Evolutionary conservation across 2,797 vertebrate species (phyloP).

Genomic region (Acestrorhynchus altus): DNA sequence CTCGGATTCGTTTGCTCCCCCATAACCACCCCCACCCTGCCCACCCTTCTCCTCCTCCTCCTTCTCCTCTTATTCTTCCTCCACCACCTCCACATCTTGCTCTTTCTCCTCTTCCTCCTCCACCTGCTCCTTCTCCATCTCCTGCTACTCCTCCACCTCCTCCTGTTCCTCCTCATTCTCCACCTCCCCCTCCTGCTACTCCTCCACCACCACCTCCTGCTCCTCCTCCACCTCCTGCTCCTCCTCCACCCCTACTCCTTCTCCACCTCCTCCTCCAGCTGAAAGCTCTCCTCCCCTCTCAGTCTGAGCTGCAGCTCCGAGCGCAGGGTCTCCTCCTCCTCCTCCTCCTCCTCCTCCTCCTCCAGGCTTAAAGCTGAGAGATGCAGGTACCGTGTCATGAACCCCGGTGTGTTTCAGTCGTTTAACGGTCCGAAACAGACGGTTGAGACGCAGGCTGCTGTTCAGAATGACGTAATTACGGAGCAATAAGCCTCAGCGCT

Average conservation of each 20-base stretch:
- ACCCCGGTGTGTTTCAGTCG: too few relatives aligned
- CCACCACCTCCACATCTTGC: conserved; percentile 42
- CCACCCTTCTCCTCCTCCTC: neutral
- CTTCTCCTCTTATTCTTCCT: conserved; percentile 49
- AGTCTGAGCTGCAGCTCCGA: conserved; percentile 64
- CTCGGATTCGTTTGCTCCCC: conserved; percentile 66
- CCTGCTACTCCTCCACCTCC: conserved; percentile 4
- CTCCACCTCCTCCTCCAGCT: conserved; percentile 60
- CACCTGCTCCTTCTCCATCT: too few relatives aligned
- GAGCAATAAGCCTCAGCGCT: neutral
- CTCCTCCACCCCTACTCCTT: conserved; percentile 49
- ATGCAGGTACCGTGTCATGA: conserved; percentile 46
- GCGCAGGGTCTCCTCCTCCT: conserved; percentile 61
- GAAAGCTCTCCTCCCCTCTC: conserved; percentile 64
- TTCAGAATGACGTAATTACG: conserved; percentile 19
- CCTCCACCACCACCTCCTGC: conserved; percentile 18
- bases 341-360: conserved; percentile 61
- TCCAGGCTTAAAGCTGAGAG: conserved; percentile 31
- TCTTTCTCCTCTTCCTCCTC: too few relatives aligned
- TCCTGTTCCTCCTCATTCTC: conserved; percentile 52
- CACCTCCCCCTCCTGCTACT: conserved; percentile 40
- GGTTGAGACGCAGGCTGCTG: neutral
- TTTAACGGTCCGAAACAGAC: too few relatives aligned
- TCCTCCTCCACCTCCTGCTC: neutral
- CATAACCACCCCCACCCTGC: conserved; percentile 14